Percentiles rank a stretch among this genome's conserved stretches.
phyloP scores from a whole-genome alignment of 2,888 invertebrate genomes.

The Aromia moschata region DNA sequence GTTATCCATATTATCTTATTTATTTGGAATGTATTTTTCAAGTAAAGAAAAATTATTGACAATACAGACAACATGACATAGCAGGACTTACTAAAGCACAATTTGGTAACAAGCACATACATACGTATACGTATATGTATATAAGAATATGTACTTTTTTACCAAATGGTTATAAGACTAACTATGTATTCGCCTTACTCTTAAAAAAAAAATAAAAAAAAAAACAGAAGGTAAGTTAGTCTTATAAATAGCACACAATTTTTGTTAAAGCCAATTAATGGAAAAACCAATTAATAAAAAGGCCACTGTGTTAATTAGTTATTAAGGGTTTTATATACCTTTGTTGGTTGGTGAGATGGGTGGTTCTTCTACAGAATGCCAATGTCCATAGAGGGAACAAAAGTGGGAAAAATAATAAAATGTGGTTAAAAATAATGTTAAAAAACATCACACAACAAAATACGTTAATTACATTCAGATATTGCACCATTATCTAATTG shows the following conservation, averaged over 20 bases:
- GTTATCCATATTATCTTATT: too few relatives aligned
- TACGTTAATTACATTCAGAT: constrained; percentile 26
- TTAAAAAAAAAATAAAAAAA: too few relatives aligned
- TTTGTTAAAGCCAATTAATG: constrained; percentile 3
- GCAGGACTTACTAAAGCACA: too few relatives aligned
- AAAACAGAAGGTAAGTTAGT: too few relatives aligned
- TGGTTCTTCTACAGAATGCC: constrained; percentile 56
- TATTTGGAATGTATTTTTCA: too few relatives aligned
- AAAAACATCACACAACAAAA: constrained; percentile 32
- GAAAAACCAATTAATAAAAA: constrained; percentile 14
- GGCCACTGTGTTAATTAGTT: constrained; percentile 11
- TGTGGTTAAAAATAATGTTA: constrained; percentile 41
- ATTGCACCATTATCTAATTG: not conserved
- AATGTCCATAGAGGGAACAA: constrained; percentile 45
- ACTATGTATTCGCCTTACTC: too few relatives aligned
- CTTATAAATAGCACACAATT: not conserved
- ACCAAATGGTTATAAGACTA: too few relatives aligned
- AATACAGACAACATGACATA: too few relatives aligned
- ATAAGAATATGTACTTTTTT: too few relatives aligned
- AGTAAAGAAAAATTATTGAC: too few relatives aligned
- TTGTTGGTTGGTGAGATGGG: constrained; percentile 45
- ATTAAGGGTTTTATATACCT: constrained; percentile 54
- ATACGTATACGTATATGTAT: too few relatives aligned
- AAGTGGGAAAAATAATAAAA: constrained; percentile 49
- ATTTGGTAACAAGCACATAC: too few relatives aligned